Evolutionary conservation across 2,113 vertebrate species (phyloP), one percentile per base, ranked within the genome.

Genomic region (Willisornis vidua): DNA sequence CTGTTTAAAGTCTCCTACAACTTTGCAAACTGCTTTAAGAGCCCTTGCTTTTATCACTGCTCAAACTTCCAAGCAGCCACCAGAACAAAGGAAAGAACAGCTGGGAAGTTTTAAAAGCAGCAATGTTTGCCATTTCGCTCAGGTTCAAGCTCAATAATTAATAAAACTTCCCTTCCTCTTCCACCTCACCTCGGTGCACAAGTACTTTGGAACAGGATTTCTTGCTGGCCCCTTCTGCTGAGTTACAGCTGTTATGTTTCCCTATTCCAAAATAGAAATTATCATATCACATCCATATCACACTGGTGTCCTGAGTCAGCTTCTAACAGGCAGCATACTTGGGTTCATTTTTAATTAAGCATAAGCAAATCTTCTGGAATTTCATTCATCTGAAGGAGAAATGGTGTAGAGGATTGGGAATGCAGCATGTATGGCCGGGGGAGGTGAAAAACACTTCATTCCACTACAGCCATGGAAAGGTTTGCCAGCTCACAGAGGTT

Each of bases 1-100:
- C 95, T 97, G 95, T 97, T 98, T 95, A 97, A 97, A 97, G 87
- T 94, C 91, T 97, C 87, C 95, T 96, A 94, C 94, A 97, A 95
- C 95, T 97, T 89, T 33, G 63, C 80, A 75, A 87, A 85, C 86
- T 95, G 77, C 65, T 91, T 74, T 92, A 87, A 89, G 90, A 89
- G 62, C 62, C 84, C 92, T 96, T 96, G 78, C 94, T 97, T 97
- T 94, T 96, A 96, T 96, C 96, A 89, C 88, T 62, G 55, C 84
- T 95, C 94, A 95, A 55, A 82, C 94, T 96, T 97, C 87, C 89
- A 93, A 92, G 84, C 39, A 82, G 93, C 90, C 95, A 29, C 70
- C 19, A 71, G 95, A 97, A 94, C 79, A 97, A 92, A 97, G 87
- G 74, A 63, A 88, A 71, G 55, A 87, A 76, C 94, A 97, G 95